These are phyloP conservation scores for Cephalotes varians DNA, from an alignment of 2,888 invertebrate species.

Conservation along the genomic window DNA sequence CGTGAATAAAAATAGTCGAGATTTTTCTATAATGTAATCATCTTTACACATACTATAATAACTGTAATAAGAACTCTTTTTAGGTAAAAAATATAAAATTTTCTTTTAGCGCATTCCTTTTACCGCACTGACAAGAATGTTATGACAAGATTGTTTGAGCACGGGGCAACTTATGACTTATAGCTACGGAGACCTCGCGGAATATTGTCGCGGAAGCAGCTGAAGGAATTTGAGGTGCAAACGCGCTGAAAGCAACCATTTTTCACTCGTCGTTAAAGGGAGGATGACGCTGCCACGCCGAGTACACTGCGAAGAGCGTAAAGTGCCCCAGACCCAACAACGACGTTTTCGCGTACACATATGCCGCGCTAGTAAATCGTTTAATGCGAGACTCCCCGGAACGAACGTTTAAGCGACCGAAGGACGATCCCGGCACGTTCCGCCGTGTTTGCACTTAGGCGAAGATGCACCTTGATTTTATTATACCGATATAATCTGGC, in stretches of 20 bases:
- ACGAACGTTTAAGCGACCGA: constrained; percentile 71
- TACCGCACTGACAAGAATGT: too few relatives aligned
- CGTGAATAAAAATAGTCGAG: not conserved
- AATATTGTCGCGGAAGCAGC: constrained; percentile 30
- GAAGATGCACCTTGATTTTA: constrained; percentile 65
- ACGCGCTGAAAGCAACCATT: constrained; percentile 36
- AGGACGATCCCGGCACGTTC: constrained; percentile 70
- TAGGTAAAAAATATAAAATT: not conserved
- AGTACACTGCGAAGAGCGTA: constrained; percentile 51
- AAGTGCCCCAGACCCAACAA: constrained; percentile 64
- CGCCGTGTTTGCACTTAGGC: constrained; percentile 68
- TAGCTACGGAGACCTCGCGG: constrained; percentile 1
- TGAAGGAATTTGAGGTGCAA: constrained; percentile 40
- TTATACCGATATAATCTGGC: constrained; percentile 58
- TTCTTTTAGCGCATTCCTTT: not conserved
- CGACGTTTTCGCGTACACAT: constrained; percentile 58
- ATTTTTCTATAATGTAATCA: not conserved
- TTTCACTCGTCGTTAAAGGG: constrained; percentile 48
- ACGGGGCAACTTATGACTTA: constrained; percentile 31
- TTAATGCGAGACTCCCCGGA: constrained; percentile 72
- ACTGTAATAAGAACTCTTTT: not conserved
- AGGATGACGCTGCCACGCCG: constrained; percentile 20
- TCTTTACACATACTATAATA: not conserved
- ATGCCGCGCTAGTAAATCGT: constrained; percentile 65
- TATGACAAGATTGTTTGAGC: constrained; percentile 29